These are phyloP conservation scores for Phymatocera aterrima DNA, from an alignment of 2,888 invertebrate genomes.

Conservation along the genomic window DNA sequence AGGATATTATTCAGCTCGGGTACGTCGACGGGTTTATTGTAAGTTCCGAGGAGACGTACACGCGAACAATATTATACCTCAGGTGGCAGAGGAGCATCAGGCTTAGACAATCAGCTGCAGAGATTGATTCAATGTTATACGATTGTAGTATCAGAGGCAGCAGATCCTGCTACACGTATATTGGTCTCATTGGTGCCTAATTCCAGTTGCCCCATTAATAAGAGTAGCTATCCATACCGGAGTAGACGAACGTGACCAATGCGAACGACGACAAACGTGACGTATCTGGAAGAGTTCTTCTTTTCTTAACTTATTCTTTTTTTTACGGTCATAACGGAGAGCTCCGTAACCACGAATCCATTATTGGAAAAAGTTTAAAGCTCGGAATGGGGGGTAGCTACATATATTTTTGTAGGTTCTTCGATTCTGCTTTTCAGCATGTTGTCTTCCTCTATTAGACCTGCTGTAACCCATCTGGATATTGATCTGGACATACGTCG, in stretches of 20 bases:
- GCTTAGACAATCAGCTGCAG: no score
- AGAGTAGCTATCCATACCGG: no score
- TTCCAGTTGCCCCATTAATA: no score
- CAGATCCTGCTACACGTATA: no score
- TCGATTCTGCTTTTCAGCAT: neutral
- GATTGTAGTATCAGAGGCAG: no score
- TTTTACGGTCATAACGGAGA: neutral
- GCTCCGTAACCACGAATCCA: constrained; percentile 19
- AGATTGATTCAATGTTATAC: no score
- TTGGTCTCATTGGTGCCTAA: no score
- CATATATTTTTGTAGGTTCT: neutral
- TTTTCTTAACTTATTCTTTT: no score
- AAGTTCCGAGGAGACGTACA: constrained; percentile 1
- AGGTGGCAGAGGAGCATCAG: neutral
- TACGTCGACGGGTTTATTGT: neutral
- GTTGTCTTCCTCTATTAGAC: neutral
- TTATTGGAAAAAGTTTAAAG: constrained; percentile 37
- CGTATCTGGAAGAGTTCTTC: neutral
- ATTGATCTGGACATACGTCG: no score
- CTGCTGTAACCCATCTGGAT: no score
- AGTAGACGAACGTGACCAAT: neutral
- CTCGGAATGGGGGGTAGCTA: no score
- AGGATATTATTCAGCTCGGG: neutral
- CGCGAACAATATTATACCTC: neutral
- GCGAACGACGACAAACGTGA: neutral